Evolutionary conservation across 2,888 invertebrate species (phyloP).

Genomic region (Myopa tessellatipennis): DNA sequence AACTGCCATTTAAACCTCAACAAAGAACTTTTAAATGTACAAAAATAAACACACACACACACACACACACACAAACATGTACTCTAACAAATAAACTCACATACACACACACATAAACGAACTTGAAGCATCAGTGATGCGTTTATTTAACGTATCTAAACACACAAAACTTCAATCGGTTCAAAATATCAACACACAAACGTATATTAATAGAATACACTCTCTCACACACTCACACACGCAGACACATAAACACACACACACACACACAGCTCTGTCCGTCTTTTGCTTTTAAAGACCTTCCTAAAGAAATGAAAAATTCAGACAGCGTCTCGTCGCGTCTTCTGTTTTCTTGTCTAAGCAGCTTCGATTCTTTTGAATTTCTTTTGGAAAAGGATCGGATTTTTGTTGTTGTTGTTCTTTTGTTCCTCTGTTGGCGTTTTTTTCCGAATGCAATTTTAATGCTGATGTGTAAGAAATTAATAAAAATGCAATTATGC

Average conservation of each 20-base stretch:
- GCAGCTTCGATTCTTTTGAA: constrained; percentile 18
- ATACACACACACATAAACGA: no score
- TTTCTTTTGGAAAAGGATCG: constrained; percentile 23
- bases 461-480: constrained; percentile 27
- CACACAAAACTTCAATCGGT: no score
- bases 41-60: neutral
- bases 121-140: no score
- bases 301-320: constrained; percentile 35
- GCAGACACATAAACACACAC: no score
- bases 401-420: neutral
- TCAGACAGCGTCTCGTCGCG: constrained; percentile 12
- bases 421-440: neutral
- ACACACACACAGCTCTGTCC: neutral
- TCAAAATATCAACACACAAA: no score
- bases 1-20: neutral
- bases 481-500: constrained; percentile 40
- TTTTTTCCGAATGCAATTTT: neutral
- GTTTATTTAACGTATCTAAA: no score
- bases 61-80: neutral
- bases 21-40: neutral
- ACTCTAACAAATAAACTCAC: neutral
- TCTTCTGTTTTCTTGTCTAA: no score
- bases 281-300: neutral
- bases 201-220: no score
- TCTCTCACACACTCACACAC: no score